phyloP scores from a whole-genome alignment of 2,888 invertebrate species.

The Hirtodrosophila cameraria region DNA sequence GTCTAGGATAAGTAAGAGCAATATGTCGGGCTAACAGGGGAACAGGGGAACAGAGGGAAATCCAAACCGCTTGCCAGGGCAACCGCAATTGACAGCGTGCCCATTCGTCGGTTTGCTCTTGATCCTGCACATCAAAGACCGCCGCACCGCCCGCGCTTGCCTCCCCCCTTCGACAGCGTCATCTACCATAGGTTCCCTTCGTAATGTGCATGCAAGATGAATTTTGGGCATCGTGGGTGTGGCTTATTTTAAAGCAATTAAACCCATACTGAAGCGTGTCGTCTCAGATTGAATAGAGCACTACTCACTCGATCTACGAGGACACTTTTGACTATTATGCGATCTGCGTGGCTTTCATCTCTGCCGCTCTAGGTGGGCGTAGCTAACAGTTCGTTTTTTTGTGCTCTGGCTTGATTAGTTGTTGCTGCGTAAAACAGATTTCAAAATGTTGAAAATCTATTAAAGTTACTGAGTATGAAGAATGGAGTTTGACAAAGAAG shows the following conservation, averaged over 20 bases:
- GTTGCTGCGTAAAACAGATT: slow-evolving; percentile 27
- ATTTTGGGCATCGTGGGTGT: slow-evolving; percentile 74
- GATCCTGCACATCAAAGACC: slow-evolving; percentile 66
- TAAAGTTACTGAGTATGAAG: slow-evolving; percentile 6
- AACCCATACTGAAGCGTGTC: slow-evolving; percentile 74
- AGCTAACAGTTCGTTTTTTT: slow-evolving; percentile 40
- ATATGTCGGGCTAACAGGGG: slow-evolving; percentile 11
- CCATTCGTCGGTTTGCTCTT: slow-evolving; percentile 42
- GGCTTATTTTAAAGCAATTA: slow-evolving; percentile 79
- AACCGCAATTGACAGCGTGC: slow-evolving; percentile 75
- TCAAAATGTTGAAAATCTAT: slow-evolving; percentile 12
- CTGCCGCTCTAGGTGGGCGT: slow-evolving; percentile 52
- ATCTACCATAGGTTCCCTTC: background rate
- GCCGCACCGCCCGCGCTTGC: slow-evolving; percentile 50
- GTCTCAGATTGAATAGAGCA: slow-evolving; percentile 27
- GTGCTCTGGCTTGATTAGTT: slow-evolving; percentile 21
- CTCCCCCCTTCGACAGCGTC: slow-evolving; percentile 6
- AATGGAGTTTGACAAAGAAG: slow-evolving; percentile 17
- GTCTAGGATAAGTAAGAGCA: slow-evolving; percentile 47
- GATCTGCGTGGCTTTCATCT: slow-evolving; percentile 62
- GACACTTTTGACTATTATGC: slow-evolving; percentile 65
- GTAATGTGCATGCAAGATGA: slow-evolving; percentile 78
- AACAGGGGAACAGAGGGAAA: no score
- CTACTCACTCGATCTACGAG: slow-evolving; percentile 69
- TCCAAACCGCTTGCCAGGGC: slow-evolving; percentile 64